Conservation (phyloP, 1,140 invertebrate species). For the Pogonognathellus flavescens region DNA sequence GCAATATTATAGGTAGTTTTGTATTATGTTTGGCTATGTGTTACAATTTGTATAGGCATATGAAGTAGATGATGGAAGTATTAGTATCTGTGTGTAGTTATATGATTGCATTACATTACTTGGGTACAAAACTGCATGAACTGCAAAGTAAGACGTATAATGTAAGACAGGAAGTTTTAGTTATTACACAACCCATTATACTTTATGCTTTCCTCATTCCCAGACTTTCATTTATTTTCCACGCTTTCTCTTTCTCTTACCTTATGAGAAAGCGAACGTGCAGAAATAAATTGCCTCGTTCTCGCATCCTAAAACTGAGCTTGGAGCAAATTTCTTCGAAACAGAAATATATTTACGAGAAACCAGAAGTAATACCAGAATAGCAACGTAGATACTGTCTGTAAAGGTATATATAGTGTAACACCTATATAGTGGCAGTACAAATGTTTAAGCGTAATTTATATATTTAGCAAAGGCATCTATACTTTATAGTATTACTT, state of each 20-base stretch:
- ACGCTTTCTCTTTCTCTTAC: slow-evolving; percentile 18
- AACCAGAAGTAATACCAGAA: not conserved
- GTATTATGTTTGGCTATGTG: too few relatives aligned
- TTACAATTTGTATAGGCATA: too few relatives aligned
- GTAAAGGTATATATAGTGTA: too few relatives aligned
- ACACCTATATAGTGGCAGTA: too few relatives aligned
- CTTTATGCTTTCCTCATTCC: slow-evolving; percentile 35
- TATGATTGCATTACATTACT: too few relatives aligned
- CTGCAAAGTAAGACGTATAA: not conserved
- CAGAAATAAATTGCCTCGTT: slow-evolving; percentile 50
- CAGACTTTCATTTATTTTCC: slow-evolving; percentile 31
- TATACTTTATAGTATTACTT: too few relatives aligned
- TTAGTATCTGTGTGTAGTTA: too few relatives aligned
- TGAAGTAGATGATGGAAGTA: too few relatives aligned
- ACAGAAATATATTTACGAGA: slow-evolving; percentile 16
- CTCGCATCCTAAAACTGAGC: slow-evolving; percentile 35
- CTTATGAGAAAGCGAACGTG: slow-evolving; percentile 48
- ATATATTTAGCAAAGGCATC: too few relatives aligned
- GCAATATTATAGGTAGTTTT: too few relatives aligned
- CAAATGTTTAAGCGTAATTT: too few relatives aligned
- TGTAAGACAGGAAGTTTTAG: slow-evolving; percentile 45
- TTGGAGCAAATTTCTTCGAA: slow-evolving; percentile 8
- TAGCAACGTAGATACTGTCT: not conserved
- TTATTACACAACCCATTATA: slow-evolving; percentile 42
- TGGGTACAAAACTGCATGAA: too few relatives aligned